Conservation (phyloP, 92 coral and sea anemone genomes). For the Paragorgia papillata region DNA sequence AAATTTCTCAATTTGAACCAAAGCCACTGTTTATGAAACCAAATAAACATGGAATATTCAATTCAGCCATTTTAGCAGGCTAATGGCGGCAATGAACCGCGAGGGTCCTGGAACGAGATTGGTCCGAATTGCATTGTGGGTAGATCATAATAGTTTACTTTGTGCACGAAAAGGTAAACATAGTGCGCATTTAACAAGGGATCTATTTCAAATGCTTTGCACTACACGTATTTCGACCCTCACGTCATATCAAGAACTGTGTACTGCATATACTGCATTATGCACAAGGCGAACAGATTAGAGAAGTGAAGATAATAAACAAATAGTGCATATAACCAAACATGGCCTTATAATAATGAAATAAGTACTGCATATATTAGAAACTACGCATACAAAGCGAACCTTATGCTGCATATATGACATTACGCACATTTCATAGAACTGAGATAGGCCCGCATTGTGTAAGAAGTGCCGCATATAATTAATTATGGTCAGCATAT, state of each 20-base stretch:
- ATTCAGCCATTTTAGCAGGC: not conserved
- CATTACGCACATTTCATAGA: constrained; percentile 8
- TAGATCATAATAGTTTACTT: constrained; percentile 10
- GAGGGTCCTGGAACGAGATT: constrained; percentile 10
- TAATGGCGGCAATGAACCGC: not conserved
- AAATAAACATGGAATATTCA: too few relatives aligned
- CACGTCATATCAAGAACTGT: constrained; percentile 29
- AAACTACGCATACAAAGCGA: not conserved
- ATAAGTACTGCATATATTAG: too few relatives aligned
- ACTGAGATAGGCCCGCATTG: too few relatives aligned
- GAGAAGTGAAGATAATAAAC: too few relatives aligned
- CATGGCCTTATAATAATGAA: too few relatives aligned
- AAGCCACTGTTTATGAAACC: too few relatives aligned
- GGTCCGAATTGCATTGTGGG: constrained; percentile 40
- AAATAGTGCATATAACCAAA: too few relatives aligned
- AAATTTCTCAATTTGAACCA: not conserved
- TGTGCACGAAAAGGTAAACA: not conserved
- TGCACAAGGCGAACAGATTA: not conserved
- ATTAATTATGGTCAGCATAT: too few relatives aligned
- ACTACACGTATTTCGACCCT: not conserved
- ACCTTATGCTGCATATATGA: constrained; percentile 9
- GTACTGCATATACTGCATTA: constrained; percentile 24
- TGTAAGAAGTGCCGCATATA: too few relatives aligned
- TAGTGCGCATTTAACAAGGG: too few relatives aligned
- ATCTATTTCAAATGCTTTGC: not conserved